Percentiles rank a stretch among this genome's conserved stretches.
Conservation (phyloP, 2,888 invertebrate genomes). For the Pristionchus fissidentatus region DNA sequence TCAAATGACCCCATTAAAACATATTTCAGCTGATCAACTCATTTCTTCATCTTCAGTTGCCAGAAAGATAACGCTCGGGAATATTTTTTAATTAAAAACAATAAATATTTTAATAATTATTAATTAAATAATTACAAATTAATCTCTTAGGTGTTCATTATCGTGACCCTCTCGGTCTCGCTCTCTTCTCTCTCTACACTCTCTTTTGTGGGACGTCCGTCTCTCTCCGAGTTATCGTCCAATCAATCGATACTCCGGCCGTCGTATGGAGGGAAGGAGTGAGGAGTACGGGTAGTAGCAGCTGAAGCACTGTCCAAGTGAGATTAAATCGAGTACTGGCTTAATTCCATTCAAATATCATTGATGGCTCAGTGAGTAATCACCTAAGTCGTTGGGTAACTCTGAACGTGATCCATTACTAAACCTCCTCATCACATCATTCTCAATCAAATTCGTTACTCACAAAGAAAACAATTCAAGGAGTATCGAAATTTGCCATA, state of each 20-base stretch:
- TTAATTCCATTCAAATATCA: background rate
- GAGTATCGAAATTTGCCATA: background rate
- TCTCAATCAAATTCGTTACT: no score
- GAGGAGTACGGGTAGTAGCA: background rate
- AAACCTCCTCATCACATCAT: no score
- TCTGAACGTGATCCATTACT: no score
- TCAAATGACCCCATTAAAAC: no score
- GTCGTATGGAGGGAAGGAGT: background rate
- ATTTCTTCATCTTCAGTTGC: no score
- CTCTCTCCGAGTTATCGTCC: background rate
- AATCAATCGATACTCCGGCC: background rate
- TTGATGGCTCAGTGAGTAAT: no score
- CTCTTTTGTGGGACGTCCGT: constrained; percentile 35
- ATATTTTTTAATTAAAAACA: background rate
- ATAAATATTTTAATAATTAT: background rate
- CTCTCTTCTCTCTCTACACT: constrained; percentile 43
- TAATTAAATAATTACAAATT: background rate
- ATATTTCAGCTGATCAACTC: no score
- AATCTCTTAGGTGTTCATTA: background rate
- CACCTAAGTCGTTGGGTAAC: no score
- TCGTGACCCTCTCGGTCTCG: constrained; percentile 23
- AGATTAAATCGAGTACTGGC: constrained; percentile 1
- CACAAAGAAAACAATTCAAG: background rate
- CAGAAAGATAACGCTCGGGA: no score
- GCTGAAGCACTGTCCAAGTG: constrained; percentile 24